Conservation (phyloP, 2,113 vertebrate genomes). For the Passer montanus region DNA sequence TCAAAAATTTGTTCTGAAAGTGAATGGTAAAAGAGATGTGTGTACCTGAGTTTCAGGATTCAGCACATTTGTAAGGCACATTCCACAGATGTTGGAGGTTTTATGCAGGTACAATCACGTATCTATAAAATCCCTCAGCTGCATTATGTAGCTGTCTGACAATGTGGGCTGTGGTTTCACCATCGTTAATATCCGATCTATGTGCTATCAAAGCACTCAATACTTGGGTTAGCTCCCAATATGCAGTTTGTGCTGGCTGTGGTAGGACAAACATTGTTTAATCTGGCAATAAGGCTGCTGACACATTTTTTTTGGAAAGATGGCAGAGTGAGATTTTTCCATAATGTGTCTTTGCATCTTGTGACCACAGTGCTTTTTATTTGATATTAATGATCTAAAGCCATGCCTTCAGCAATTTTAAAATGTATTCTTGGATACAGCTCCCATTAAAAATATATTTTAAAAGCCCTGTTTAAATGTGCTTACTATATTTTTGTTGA, state of each 20-base stretch:
- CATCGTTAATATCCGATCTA: background rate
- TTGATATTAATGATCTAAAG: background rate
- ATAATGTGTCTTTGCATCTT: background rate
- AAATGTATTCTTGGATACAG: background rate
- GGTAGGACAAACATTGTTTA: background rate
- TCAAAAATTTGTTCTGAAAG: background rate
- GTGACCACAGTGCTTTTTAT: background rate
- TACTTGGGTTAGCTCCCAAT: background rate
- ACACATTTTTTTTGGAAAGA: background rate
- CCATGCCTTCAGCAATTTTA: background rate
- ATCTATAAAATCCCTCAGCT: background rate
- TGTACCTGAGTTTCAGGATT: background rate
- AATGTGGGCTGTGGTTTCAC: conserved; percentile 40
- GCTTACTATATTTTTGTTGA: background rate
- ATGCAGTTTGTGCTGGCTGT: background rate
- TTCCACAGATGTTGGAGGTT: conserved; percentile 1
- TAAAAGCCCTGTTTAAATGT: background rate
- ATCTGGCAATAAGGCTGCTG: background rate
- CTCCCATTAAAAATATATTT: background rate
- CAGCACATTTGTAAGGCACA: background rate
- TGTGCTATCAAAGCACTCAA: background rate
- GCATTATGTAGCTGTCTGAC: conserved; percentile 34
- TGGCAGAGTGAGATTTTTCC: background rate
- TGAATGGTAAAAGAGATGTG: background rate
- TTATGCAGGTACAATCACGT: conserved; percentile 23